Percentiles rank a stretch among this genome's conserved stretches.
phyloP scores from a whole-genome alignment of 2,797 vertebrate species.

The Coccyzus lansbergi region DNA sequence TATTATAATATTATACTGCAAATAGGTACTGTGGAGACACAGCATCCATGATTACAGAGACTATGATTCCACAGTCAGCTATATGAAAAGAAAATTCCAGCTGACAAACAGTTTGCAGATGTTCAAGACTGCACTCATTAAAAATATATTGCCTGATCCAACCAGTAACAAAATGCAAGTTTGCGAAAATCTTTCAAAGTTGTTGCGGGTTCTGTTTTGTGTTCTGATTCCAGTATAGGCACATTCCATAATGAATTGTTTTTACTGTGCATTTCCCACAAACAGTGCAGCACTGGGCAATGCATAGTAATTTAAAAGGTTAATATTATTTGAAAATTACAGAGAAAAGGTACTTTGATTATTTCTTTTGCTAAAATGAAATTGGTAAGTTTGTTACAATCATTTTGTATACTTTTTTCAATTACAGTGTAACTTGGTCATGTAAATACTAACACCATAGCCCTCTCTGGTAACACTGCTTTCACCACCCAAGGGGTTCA shows the following conservation, averaged over 20 bases:
- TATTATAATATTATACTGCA: conserved; percentile 52
- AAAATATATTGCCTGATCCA: conserved; percentile 35
- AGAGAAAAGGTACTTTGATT: not conserved
- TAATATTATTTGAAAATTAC: conserved; percentile 2
- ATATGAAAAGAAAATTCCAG: conserved; percentile 44
- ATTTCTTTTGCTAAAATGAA: not conserved
- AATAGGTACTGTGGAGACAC: conserved; percentile 49
- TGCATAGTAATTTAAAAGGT: not conserved
- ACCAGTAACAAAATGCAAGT: conserved; percentile 42
- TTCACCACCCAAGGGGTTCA: not conserved
- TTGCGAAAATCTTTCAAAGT: conserved; percentile 44
- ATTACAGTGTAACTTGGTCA: not conserved
- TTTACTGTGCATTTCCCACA: not conserved
- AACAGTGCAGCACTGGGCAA: not conserved
- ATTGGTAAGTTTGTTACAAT: not conserved
- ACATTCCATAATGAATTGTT: not conserved
- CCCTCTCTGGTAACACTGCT: not conserved
- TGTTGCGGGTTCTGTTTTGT: not conserved
- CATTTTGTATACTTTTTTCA: not conserved
- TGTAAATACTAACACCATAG: not conserved
- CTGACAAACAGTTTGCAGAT: conserved; percentile 63
- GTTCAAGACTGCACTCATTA: conserved; percentile 51
- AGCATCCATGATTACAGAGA: conserved; percentile 44
- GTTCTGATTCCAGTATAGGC: conserved; percentile 8
- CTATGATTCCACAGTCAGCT: conserved; percentile 39